Evolutionary conservation across 2,888 invertebrate genomes (phyloP).

Genomic region (Agonum fuliginosum): DNA sequence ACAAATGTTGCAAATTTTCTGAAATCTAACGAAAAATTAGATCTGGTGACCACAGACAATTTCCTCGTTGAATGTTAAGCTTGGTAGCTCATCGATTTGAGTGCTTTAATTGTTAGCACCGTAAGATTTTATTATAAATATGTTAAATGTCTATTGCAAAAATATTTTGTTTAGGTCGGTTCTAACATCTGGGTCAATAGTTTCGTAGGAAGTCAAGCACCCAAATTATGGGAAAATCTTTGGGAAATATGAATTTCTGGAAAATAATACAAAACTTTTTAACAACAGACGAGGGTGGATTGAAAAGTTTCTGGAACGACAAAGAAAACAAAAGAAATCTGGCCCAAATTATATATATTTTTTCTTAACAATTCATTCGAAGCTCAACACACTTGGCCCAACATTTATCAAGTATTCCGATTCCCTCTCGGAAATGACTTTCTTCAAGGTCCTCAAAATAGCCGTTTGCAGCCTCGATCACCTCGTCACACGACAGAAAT

Average conservation of each 20-base stretch:
- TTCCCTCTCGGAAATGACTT: no score
- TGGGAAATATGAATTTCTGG: conserved; percentile 74
- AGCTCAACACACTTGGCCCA: no score
- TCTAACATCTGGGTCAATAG: conserved; percentile 72
- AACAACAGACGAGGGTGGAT: no score
- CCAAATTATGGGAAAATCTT: conserved; percentile 71
- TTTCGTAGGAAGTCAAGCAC: conserved; percentile 73
- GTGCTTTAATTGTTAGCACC: conserved; percentile 70
- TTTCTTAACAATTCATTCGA: no score
- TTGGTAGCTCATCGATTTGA: conserved; percentile 70
- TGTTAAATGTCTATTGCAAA: neutral
- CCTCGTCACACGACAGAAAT: no score
- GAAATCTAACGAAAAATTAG: conserved; percentile 70
- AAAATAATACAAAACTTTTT: conserved; percentile 75
- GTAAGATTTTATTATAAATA: conserved; percentile 62
- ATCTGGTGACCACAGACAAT: conserved; percentile 72
- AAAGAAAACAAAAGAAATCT: no score
- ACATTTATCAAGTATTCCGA: no score
- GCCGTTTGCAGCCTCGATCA: no score
- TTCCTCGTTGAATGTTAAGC: conserved; percentile 73
- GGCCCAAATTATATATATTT: no score
- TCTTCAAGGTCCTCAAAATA: no score
- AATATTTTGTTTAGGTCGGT: conserved; percentile 64
- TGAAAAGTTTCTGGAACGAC: no score
- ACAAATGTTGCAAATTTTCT: conserved; percentile 66